Evolutionary conservation across 1,140 invertebrate species (phyloP), one percentile per base, ranked within the genome.

Genomic region (Chymomyza costata): DNA sequence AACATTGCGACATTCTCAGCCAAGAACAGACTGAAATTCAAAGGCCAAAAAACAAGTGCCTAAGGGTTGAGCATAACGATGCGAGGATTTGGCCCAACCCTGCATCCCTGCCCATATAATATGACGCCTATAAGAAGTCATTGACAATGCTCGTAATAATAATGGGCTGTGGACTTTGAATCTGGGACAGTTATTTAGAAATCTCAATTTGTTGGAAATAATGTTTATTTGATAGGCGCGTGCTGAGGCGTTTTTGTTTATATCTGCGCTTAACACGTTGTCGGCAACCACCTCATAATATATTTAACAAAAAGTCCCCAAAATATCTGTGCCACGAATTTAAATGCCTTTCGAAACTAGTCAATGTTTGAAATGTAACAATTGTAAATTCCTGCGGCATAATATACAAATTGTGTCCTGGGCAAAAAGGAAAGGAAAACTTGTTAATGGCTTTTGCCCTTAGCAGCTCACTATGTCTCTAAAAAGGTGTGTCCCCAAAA

Each of bases 201-300:
- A 18, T n/a, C n/a, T n/a, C n/a, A 14, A 8, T 2, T 30, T 3
- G 8, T 15, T 25, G 38, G 55, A 70, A 70, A 60, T 56, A 61
- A 70, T 70, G 39, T 70, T 70, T 70, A 70, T 70, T 65, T 70
- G 67, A 56, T 65, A 15, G 67, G 67, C 61, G 67, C 67, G 66
- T 70, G 67, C 48, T 35, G n/a, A 25, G 34, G 18, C 28, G 28
- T 15, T 32, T 40, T 58, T 41, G 21, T 56, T 52, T 65, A 70
- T 61, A 69, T 60, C 44, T 16, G 51, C 37, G 37, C 54, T 50
- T 19, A 55, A 69, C 54, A 69, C 66, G 59, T 54, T 59, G 28
- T 44, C 5, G 34, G 25, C 46, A 25, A 25, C 3, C 40, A 35
- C 11, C 51, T 70, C 67, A 70, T 70, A 52, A 70, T 35, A 70